These are phyloP conservation scores for Copidosoma floridanum DNA, from an alignment of 1,140 invertebrate species.

Conservation along the genomic window DNA sequence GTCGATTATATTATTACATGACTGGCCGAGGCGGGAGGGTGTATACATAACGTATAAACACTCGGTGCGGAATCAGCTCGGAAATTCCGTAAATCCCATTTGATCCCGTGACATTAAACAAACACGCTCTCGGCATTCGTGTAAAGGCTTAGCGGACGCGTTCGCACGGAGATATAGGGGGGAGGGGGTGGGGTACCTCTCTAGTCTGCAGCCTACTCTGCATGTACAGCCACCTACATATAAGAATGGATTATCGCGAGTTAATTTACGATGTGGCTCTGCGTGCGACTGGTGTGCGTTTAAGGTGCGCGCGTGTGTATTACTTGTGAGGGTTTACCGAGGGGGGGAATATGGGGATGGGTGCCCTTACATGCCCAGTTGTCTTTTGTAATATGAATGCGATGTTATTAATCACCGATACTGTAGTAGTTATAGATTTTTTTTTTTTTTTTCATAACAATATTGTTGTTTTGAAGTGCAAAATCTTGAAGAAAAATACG, in stretches of 20 bases:
- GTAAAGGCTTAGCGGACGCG: conserved; percentile 23
- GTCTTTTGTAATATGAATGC: no score
- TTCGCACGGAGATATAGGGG: conserved; percentile 24
- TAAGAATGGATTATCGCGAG: conserved; percentile 12
- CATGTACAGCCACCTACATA: not conserved
- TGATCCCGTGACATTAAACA: conserved; percentile 44
- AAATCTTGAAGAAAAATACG: no score
- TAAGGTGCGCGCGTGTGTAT: no score
- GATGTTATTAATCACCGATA: no score
- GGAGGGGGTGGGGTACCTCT: not conserved
- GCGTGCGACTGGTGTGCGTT: not conserved
- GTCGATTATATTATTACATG: conserved; percentile 1
- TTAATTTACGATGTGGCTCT: conserved; percentile 16
- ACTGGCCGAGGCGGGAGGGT: not conserved
- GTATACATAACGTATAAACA: no score
- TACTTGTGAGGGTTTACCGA: no score
- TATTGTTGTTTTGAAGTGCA: no score
- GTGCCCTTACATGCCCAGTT: no score
- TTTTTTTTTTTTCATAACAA: no score
- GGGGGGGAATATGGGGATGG: no score
- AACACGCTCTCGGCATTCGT: conserved; percentile 37
- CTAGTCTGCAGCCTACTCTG: no score
- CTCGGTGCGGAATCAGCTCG: conserved; percentile 17
- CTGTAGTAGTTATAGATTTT: no score
- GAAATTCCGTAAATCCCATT: conserved; percentile 43